phyloP scores from a whole-genome alignment of 30 jellyfish, hydroid and myxozoan species.

The Aurelia coerulea region DNA sequence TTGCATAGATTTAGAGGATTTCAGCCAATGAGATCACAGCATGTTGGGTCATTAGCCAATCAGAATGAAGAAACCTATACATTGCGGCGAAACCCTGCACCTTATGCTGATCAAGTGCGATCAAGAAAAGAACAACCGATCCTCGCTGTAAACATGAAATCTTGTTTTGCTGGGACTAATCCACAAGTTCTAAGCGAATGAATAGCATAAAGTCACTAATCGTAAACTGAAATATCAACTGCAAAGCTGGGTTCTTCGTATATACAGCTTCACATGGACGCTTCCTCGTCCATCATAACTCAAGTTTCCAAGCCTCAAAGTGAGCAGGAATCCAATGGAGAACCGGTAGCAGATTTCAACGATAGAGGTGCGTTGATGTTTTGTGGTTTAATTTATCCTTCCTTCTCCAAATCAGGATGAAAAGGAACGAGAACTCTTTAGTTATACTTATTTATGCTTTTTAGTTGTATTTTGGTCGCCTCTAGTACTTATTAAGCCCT shows the following conservation, averaged over 20 bases:
- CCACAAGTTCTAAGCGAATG: neutral
- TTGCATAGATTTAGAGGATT: constrained; percentile 7
- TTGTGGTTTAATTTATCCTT: constrained; percentile 9
- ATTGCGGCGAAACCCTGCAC: constrained; percentile 64
- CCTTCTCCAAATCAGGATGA: neutral
- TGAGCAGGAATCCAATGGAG: constrained; percentile 87
- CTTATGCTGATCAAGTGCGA: constrained; percentile 50
- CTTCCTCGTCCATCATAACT: constrained; percentile 93
- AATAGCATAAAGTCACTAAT: neutral
- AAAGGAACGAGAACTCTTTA: neutral
- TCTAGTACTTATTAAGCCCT: neutral
- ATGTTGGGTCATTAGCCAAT: constrained; percentile 28
- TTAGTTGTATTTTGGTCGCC: neutral
- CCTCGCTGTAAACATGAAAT: constrained; percentile 4
- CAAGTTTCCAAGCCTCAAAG: constrained; percentile 88
- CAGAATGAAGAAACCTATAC: constrained; percentile 31
- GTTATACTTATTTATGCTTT: neutral
- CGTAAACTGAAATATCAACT: neutral
- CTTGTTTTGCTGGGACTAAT: constrained; percentile 19
- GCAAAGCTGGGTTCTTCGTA: constrained; percentile 91
- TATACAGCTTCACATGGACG: constrained; percentile 93
- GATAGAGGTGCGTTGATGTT: constrained; percentile 72
- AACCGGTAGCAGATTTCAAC: constrained; percentile 89
- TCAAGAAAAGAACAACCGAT: constrained; percentile 68
- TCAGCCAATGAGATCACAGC: constrained; percentile 53